Conservation (phyloP, 2,113 vertebrate genomes). For the Narcine bancroftii region DNA sequence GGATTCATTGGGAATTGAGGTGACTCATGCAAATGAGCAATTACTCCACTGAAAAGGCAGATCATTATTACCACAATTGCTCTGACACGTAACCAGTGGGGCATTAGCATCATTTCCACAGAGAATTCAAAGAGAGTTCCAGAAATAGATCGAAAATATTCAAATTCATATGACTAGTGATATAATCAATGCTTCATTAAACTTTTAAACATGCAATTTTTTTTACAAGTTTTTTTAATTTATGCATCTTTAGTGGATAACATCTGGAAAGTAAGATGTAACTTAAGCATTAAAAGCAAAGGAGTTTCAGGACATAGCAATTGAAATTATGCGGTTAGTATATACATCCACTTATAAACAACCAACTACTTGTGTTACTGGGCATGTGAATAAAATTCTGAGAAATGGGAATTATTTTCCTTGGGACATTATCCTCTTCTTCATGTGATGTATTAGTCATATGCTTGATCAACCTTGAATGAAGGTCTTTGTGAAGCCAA, state of each 20-base stretch:
- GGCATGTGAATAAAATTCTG: conserved; percentile 29
- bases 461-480: conserved; percentile 27
- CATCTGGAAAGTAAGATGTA: not conserved
- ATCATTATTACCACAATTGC: not conserved
- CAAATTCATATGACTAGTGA: not conserved
- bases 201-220: not conserved
- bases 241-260: not conserved
- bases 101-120: not conserved
- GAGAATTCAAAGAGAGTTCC: not conserved
- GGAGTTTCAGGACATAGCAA: not conserved
- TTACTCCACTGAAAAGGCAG: not conserved
- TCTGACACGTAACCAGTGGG: not conserved
- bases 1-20: not conserved
- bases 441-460: conserved; percentile 35
- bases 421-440: conserved; percentile 14
- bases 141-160: not conserved
- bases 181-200: not conserved
- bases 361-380: conserved; percentile 16
- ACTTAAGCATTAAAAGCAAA: conserved; percentile 10
- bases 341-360: not conserved
- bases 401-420: conserved; percentile 7
- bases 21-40: not conserved
- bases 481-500: conserved; percentile 8
- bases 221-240: not conserved
- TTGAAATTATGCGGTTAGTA: not conserved